Evolutionary conservation across 2,888 invertebrate genomes (phyloP).

Genomic region (Hydriomena furcata): DNA sequence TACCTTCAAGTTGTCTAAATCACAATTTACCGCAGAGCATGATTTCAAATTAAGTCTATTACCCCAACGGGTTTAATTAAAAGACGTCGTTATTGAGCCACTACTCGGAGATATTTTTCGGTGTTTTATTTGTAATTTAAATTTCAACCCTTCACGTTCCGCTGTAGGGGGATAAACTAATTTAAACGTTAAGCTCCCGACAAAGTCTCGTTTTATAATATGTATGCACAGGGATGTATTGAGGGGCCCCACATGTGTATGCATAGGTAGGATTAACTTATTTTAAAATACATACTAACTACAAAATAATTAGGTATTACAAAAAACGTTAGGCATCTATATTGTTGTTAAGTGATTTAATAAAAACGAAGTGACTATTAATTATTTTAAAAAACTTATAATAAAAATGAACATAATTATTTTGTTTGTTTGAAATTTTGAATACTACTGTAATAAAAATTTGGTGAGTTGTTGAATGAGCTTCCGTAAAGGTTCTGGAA

Average conservation of each 20-base stretch:
- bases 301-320: too few species aligned
- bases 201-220: constrained; percentile 76
- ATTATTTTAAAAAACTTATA: too few species aligned
- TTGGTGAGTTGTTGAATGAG: too few species aligned
- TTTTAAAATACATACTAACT: too few species aligned
- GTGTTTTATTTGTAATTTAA: constrained; percentile 84
- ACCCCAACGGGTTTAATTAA: constrained; percentile 80
- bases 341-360: too few species aligned
- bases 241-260: not conserved
- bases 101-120: constrained; percentile 82
- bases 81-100: constrained; percentile 79
- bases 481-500: too few species aligned
- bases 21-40: constrained; percentile 52
- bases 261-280: too few species aligned
- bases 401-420: too few species aligned
- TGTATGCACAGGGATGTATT: constrained; percentile 60
- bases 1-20: constrained; percentile 1
- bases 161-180: constrained; percentile 81
- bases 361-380: too few species aligned
- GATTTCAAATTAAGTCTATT: constrained; percentile 76
- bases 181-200: constrained; percentile 81
- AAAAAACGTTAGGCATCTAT: too few species aligned
- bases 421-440: too few species aligned
- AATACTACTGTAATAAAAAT: too few species aligned
- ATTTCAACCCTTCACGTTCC: constrained; percentile 80